These are phyloP conservation scores for Enteromius trimaculatus DNA, from an alignment of 2,797 vertebrate species.

Conservation along the genomic window DNA sequence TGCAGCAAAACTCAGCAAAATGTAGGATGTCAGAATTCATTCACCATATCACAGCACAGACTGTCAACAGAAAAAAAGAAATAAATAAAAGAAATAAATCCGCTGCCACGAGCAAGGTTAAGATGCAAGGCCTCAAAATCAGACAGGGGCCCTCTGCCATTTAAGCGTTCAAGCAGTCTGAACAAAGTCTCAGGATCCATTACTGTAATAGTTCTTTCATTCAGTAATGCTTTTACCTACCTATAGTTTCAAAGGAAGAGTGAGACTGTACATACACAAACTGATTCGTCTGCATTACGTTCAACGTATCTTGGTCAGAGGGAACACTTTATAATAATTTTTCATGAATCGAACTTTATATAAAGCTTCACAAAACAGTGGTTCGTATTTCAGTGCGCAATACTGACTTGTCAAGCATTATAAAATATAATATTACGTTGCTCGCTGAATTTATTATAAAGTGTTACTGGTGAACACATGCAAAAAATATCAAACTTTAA, in stretches of 20 bases:
- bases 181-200: conserved; percentile 59
- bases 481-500: conserved; percentile 13
- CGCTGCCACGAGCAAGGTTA: conserved; percentile 56
- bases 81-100: conserved; percentile 39
- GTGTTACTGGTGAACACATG: conserved; percentile 25
- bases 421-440: background rate
- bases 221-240: conserved; percentile 53
- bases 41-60: conserved; percentile 40
- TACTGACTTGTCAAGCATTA: conserved; percentile 27
- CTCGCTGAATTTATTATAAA: conserved; percentile 33
- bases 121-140: conserved; percentile 52
- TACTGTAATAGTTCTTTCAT: conserved; percentile 49
- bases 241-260: conserved; percentile 54
- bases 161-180: conserved; percentile 56
- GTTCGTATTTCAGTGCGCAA: background rate
- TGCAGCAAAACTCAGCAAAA: conserved; percentile 47
- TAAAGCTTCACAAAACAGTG: conserved; percentile 24
- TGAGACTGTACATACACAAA: conserved; percentile 13
- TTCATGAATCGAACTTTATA: background rate
- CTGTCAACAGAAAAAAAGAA: conserved; percentile 44
- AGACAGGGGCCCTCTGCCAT: conserved; percentile 32
- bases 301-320: conserved; percentile 9
- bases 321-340: conserved; percentile 31
- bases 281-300: background rate
- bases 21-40: conserved; percentile 51